Evolutionary conservation across 1,140 invertebrate genomes (phyloP).

Genomic region (Drosophila nigromelanica): DNA sequence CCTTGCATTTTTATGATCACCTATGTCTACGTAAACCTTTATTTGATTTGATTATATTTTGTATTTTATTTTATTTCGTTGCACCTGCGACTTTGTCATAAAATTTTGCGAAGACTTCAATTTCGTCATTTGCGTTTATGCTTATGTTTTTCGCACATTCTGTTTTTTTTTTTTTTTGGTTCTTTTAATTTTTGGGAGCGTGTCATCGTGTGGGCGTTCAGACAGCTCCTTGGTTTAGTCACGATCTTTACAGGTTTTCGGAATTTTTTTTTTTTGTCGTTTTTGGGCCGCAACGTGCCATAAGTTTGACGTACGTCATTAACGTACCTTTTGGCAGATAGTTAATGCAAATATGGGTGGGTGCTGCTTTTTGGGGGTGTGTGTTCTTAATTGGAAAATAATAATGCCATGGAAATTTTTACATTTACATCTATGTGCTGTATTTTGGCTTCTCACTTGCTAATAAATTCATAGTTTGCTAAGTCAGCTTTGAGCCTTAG

Average conservation of each 20-base stretch:
- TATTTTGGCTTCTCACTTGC: not conserved
- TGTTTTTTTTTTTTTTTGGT: not conserved
- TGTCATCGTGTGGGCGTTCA: slow-evolving; percentile 36
- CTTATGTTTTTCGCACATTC: slow-evolving; percentile 22
- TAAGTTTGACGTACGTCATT: slow-evolving; percentile 59
- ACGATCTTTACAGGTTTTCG: slow-evolving; percentile 55
- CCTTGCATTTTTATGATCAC: slow-evolving; percentile 74
- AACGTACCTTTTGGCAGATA: slow-evolving; percentile 42
- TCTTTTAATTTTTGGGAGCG: slow-evolving; percentile 21
- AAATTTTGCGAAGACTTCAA: slow-evolving; percentile 63
- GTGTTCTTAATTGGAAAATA: slow-evolving; percentile 50
- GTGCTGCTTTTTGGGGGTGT: slow-evolving; percentile 25
- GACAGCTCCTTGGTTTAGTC: slow-evolving; percentile 61
- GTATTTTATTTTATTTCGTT: slow-evolving; percentile 55
- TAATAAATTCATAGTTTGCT: slow-evolving; percentile 21
- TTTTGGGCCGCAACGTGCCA: slow-evolving; percentile 49
- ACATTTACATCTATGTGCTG: not conserved
- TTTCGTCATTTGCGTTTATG: slow-evolving; percentile 23
- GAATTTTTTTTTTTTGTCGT: slow-evolving; percentile 31
- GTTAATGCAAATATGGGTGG: slow-evolving; percentile 56
- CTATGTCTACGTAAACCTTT: slow-evolving; percentile 56
- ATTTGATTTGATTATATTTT: slow-evolving; percentile 74
- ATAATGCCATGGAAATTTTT: slow-evolving; percentile 46
- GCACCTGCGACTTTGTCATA: slow-evolving; percentile 51
- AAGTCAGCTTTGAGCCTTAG: slow-evolving; percentile 9